Conservation (phyloP, 2,113 vertebrate species). For the Stomatorhinus ivindoensis region DNA sequence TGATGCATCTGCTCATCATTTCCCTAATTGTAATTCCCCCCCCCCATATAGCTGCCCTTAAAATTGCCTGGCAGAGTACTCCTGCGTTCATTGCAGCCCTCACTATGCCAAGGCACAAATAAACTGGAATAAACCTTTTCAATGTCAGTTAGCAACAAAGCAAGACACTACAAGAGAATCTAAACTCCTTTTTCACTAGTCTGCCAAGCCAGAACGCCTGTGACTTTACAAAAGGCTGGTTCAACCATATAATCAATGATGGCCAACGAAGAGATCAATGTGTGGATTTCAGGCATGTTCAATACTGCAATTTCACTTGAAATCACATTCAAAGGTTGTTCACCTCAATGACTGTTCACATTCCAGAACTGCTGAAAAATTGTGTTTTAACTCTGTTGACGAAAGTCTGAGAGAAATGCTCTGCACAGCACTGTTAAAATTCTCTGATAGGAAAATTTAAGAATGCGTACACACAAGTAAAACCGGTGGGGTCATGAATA, state of each 20-base stretch:
- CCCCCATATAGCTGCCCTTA: background rate
- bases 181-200: background rate
- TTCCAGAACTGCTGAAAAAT: background rate
- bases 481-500: background rate
- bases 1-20: background rate
- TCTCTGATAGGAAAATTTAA: background rate
- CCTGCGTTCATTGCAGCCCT: background rate
- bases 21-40: background rate
- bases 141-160: background rate
- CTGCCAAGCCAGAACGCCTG: background rate
- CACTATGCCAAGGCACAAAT: background rate
- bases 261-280: background rate
- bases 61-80: background rate
- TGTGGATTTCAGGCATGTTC: background rate
- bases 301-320: background rate
- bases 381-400: background rate
- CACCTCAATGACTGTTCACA: background rate
- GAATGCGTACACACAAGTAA: background rate
- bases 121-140: background rate
- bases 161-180: background rate
- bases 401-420: background rate
- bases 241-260: background rate
- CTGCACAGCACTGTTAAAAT: background rate
- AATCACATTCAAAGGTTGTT: background rate
- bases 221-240: background rate